These are phyloP conservation scores for Meta bourneti DNA, from an alignment of 2,888 invertebrate species.

Conservation along the genomic window DNA sequence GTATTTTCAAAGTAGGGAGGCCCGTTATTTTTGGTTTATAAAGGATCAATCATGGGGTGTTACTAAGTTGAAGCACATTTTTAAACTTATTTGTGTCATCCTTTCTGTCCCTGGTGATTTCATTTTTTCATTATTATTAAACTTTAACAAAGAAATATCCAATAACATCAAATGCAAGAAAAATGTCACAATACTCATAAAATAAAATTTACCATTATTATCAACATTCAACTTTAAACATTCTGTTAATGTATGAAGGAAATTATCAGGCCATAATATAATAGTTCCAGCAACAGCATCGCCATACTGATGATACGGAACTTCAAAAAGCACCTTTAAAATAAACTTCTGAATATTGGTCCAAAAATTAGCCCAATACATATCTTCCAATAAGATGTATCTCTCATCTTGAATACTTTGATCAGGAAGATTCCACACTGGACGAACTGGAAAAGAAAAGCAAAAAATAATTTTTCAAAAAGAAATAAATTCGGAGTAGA, in stretches of 20 bases:
- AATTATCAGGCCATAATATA: constrained; percentile 60
- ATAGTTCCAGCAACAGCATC: constrained; percentile 54
- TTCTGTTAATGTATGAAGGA: constrained; percentile 24
- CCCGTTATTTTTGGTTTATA: no score
- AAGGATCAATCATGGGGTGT: no score
- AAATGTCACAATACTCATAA: not conserved
- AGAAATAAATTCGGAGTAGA: not conserved
- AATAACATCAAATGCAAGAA: no score
- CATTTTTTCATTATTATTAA: no score
- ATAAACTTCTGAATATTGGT: constrained; percentile 42
- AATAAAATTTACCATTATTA: constrained; percentile 33
- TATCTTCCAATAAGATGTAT: constrained; percentile 46
- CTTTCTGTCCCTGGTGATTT: no score
- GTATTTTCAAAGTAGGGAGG: no score
- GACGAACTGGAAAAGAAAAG: constrained; percentile 29
- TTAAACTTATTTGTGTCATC: no score
- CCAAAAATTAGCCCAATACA: constrained; percentile 65
- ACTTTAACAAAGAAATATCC: no score
- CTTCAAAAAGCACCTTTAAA: constrained; percentile 56
- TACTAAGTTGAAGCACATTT: no score
- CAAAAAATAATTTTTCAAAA: not conserved
- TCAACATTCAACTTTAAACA: constrained; percentile 26
- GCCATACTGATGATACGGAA: constrained; percentile 72
- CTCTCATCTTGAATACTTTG: constrained; percentile 16
- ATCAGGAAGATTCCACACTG: constrained; percentile 55